Evolutionary conservation across 2,797 vertebrate genomes (phyloP).

Genomic region (Ciconia nigra): DNA sequence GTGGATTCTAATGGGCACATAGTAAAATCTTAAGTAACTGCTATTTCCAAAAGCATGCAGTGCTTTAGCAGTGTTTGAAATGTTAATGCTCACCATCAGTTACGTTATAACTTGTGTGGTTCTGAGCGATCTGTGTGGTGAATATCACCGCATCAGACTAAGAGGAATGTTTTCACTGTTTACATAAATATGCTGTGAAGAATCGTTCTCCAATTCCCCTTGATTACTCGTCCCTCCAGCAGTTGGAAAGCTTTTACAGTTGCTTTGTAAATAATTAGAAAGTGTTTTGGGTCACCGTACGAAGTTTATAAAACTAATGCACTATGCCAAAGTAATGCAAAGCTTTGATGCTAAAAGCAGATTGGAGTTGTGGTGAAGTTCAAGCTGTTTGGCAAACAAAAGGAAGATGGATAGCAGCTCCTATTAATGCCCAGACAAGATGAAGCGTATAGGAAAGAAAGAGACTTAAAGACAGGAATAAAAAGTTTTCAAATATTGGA

Average conservation of each 20-base stretch:
- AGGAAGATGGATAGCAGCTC: neutral
- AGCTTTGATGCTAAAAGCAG: neutral
- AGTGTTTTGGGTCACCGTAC: neutral
- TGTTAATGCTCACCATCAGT: neutral
- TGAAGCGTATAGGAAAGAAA: accelerated
- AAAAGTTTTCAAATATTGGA: neutral
- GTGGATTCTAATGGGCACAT: neutral
- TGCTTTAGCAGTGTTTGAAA: neutral
- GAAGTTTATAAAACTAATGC: neutral
- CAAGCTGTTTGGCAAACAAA: neutral
- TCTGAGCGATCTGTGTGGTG: neutral
- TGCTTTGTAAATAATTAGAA: neutral
- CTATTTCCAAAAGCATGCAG: neutral
- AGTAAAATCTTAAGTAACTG: neutral
- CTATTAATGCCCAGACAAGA: neutral
- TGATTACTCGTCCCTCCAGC: neutral
- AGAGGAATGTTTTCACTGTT: neutral
- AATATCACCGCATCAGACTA: accelerated
- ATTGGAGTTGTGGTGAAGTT: neutral
- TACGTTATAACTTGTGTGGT: accelerated
- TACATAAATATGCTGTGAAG: neutral
- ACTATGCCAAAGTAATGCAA: neutral
- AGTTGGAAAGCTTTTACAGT: neutral
- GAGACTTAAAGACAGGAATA: neutral
- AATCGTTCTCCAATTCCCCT: neutral